These are phyloP conservation scores for Burhinus bistriatus DNA, from an alignment of 2,113 vertebrate species.

Conservation along the genomic window DNA sequence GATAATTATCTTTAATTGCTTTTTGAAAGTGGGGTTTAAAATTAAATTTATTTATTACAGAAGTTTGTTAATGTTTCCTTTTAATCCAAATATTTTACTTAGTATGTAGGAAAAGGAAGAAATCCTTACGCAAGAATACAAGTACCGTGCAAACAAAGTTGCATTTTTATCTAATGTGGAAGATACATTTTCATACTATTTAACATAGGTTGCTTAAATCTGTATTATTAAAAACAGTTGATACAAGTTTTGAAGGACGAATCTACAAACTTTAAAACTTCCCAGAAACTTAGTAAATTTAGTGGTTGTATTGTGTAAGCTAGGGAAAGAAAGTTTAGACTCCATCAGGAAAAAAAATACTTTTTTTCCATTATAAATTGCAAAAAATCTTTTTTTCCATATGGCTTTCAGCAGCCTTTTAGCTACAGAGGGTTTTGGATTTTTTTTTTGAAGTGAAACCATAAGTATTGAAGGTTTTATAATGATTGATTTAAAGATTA, in stretches of 20 bases:
- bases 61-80: not conserved
- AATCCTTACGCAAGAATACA: not conserved
- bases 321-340: not conserved
- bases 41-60: not conserved
- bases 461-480: not conserved
- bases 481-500: not conserved
- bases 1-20: not conserved
- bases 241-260: not conserved
- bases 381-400: not conserved
- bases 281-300: not conserved
- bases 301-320: not conserved
- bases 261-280: not conserved
- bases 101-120: not conserved
- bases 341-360: not conserved
- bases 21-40: not conserved
- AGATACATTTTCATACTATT: not conserved
- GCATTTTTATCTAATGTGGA: not conserved
- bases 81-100: not conserved
- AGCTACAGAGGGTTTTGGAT: not conserved
- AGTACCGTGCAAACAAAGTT: not conserved
- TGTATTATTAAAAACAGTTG: rapidly evolving
- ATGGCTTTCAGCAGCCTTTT: not conserved
- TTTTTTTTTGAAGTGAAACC: not conserved
- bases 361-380: not conserved
- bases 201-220: not conserved